Conservation (phyloP, 2,113 vertebrate species). For the Hydrochoerus hydrochaeris region DNA sequence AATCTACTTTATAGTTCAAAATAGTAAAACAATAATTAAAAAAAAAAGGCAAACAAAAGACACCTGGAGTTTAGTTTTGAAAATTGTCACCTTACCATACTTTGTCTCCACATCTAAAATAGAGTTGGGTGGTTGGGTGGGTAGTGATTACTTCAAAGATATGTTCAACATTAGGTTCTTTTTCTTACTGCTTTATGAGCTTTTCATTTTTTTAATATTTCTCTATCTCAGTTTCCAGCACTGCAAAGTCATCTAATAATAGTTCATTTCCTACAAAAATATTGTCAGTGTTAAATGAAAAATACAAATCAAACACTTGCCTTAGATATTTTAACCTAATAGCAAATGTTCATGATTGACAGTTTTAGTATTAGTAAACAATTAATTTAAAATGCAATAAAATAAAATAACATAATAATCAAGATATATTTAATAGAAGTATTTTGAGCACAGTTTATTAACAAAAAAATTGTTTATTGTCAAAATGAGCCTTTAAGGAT, state of each 20-base stretch:
- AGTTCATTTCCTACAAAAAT: not conserved
- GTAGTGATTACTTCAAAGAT: not conserved
- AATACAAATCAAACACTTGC: not conserved
- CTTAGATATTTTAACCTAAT: not conserved
- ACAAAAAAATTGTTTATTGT: not conserved
- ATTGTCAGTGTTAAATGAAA: not conserved
- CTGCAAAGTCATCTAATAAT: not conserved
- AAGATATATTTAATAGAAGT: not conserved
- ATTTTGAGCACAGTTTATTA: not conserved
- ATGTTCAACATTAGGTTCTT: no score
- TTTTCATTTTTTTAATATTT: not conserved
- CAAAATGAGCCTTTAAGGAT: not conserved
- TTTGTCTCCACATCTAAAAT: not conserved
- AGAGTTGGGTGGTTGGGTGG: no score
- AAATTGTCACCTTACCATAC: fast-evolving
- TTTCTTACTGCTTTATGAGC: not conserved
- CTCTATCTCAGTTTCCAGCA: not conserved
- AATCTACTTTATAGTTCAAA: not conserved
- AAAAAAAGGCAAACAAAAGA: not conserved
- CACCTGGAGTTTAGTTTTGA: not conserved
- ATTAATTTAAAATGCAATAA: not conserved
- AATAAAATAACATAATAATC: not conserved
- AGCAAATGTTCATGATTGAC: not conserved
- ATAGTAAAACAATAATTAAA: not conserved
- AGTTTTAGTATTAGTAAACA: not conserved